phyloP scores from a whole-genome alignment of 2,797 vertebrate species.

The Agapornis canus region DNA sequence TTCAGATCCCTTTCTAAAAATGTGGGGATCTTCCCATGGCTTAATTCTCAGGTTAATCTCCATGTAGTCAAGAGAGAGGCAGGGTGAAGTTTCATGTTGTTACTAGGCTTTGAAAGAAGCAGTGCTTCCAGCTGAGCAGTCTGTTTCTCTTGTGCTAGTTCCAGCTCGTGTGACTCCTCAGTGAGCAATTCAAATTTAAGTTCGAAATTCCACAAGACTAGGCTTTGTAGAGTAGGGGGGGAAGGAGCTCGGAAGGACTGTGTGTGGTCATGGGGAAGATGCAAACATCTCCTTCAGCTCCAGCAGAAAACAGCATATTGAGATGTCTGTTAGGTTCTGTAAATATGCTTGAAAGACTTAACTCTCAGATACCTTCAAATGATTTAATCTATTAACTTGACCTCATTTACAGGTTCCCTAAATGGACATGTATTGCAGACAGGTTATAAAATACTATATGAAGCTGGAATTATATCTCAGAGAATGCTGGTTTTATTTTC shows the following conservation, averaged over 20 bases:
- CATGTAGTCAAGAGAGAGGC: neutral
- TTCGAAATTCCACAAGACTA: neutral
- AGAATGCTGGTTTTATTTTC: neutral
- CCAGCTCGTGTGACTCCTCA: neutral
- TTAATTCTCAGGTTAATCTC: neutral
- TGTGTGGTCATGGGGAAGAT: neutral
- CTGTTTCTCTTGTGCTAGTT: neutral
- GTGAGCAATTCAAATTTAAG: neutral
- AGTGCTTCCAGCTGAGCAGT: neutral
- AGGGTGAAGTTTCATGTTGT: neutral
- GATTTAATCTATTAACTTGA: neutral
- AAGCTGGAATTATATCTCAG: neutral
- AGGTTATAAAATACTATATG: neutral
- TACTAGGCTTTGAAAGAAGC: neutral
- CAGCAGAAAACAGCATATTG: fast-evolving
- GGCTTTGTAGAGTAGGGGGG: neutral
- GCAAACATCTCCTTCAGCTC: neutral
- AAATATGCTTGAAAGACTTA: neutral
- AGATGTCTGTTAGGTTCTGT: neutral
- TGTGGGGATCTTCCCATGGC: neutral
- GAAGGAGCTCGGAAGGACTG: neutral
- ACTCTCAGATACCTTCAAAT: neutral
- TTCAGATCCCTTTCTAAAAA: neutral
- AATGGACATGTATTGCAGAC: neutral
- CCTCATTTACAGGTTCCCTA: neutral